These are phyloP conservation scores for Dicroscelio sp. DNA, from an alignment of 2,888 invertebrate species.

Conservation along the genomic window DNA sequence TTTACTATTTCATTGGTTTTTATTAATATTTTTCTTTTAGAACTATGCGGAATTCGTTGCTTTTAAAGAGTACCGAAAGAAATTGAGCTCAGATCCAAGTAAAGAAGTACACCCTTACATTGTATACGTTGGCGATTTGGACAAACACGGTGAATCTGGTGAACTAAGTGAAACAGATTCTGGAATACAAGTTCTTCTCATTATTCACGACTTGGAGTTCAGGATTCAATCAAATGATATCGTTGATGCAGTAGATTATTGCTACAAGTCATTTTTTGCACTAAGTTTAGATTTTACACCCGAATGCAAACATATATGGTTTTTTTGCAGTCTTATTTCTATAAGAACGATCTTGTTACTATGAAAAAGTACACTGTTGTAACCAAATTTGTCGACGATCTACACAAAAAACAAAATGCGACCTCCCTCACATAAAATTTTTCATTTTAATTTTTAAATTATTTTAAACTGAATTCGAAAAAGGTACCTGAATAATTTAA, in stretches of 20 bases:
- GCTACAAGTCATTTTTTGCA: conserved; percentile 71
- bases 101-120: not conserved
- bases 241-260: conserved; percentile 60
- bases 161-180: not conserved
- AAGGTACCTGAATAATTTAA: too few relatives aligned
- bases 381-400: conserved; percentile 18
- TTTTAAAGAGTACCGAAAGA: conserved; percentile 1
- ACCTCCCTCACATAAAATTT: too few relatives aligned
- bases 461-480: too few relatives aligned
- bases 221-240: conserved; percentile 18
- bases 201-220: conserved; percentile 23
- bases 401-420: not conserved
- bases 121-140: conserved; percentile 1
- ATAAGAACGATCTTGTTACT: conserved; percentile 49
- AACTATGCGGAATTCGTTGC: not conserved
- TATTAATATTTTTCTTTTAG: conserved; percentile 21
- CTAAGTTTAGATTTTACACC: conserved; percentile 53
- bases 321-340: conserved; percentile 51
- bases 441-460: too few relatives aligned
- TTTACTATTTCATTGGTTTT: not conserved
- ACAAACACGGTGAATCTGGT: not conserved
- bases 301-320: conserved; percentile 58
- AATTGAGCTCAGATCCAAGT: not conserved
- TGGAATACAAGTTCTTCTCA: not conserved
- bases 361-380: conserved; percentile 39